Percentiles rank a stretch among this genome's conserved stretches.
Evolutionary conservation across 2,113 vertebrate genomes (phyloP).

Genomic region (Brachyhypopomus occidentalis): DNA sequence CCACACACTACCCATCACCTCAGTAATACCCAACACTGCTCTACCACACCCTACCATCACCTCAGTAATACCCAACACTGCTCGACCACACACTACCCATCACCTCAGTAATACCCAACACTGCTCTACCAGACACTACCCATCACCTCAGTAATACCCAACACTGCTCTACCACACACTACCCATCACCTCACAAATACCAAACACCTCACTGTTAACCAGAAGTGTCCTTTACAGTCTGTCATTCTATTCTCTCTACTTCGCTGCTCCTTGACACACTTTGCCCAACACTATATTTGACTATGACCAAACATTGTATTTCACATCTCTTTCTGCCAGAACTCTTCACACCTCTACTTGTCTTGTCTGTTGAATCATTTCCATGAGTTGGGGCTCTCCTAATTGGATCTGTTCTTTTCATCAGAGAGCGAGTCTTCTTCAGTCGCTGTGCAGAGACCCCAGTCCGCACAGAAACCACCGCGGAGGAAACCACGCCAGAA

Average conservation of each 20-base stretch:
- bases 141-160: neutral
- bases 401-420: neutral
- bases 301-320: neutral
- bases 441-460: no score
- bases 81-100: neutral
- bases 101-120: neutral
- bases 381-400: neutral
- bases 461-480: neutral
- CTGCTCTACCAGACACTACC: neutral
- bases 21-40: neutral
- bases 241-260: no score
- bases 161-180: neutral
- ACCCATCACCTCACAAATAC: neutral
- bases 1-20: no score
- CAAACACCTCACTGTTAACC: neutral
- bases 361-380: neutral
- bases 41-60: neutral
- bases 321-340: neutral
- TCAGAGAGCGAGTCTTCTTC: constrained; percentile 30
- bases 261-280: neutral
- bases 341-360: neutral
- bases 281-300: neutral
- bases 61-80: neutral
- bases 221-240: no score
- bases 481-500: constrained; percentile 47